These are phyloP conservation scores for Noctua pronuba DNA, from an alignment of 2,888 invertebrate genomes.

Conservation along the genomic window DNA sequence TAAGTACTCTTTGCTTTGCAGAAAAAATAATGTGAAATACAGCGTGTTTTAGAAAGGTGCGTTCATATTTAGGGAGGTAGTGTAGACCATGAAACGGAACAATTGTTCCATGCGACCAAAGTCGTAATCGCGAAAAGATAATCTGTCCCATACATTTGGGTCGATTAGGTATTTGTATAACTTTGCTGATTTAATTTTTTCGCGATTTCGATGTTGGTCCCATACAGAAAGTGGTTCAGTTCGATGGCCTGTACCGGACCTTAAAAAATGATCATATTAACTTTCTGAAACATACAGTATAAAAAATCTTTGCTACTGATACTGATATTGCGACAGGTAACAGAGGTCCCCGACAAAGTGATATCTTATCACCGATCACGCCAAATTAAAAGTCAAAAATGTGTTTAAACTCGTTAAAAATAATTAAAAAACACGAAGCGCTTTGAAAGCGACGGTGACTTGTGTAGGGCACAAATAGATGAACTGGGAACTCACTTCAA, in stretches of 20 bases:
- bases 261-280: no score
- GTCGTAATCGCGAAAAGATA: no score
- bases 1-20: not conserved
- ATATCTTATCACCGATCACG: no score
- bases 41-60: not conserved
- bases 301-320: no score
- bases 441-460: not conserved
- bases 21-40: not conserved
- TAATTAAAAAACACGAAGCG: no score
- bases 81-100: not conserved
- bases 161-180: not conserved
- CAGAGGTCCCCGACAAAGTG: no score
- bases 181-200: not conserved
- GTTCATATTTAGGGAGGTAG: not conserved
- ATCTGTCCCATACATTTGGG: not conserved
- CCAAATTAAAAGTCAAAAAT: no score
- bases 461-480: not conserved
- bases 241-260: no score
- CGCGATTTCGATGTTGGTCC: not conserved
- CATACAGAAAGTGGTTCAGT: no score
- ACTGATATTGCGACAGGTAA: no score
- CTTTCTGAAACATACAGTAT: no score
- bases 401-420: no score
- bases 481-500: not conserved
- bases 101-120: not conserved